Conservation (phyloP, 2,888 invertebrate species). For the Conistra vaccinii region DNA sequence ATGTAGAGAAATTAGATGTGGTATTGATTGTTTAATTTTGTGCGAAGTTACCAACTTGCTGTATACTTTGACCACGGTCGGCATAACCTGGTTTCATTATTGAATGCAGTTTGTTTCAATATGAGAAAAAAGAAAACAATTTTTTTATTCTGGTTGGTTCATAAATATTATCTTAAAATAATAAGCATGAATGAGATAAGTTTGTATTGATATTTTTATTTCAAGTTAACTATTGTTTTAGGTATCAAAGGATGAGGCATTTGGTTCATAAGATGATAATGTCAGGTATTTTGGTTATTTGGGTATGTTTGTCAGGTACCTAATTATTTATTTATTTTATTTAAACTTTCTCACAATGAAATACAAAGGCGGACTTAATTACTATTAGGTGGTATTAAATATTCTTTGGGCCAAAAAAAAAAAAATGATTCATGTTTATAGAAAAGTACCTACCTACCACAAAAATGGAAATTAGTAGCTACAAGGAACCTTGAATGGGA, state of each 20-base stretch:
- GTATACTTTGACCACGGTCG: not conserved
- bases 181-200: not conserved
- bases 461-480: not conserved
- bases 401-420: no score
- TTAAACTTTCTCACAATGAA: no score
- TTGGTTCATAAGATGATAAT: no score
- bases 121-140: not conserved
- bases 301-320: no score
- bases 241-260: not conserved
- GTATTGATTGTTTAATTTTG: not conserved
- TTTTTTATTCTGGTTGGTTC: not conserved
- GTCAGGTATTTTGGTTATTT: no score
- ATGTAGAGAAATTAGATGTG: conserved; percentile 30
- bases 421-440: no score
- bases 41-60: not conserved
- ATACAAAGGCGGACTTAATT: no score
- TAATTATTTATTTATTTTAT: no score
- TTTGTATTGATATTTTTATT: not conserved
- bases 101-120: not conserved
- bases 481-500: not conserved
- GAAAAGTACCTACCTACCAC: not conserved
- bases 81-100: not conserved
- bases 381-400: no score
- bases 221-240: not conserved
- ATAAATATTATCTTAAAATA: not conserved